phyloP scores from a whole-genome alignment of 2,888 invertebrate species.

The Myopa tessellatipennis region DNA sequence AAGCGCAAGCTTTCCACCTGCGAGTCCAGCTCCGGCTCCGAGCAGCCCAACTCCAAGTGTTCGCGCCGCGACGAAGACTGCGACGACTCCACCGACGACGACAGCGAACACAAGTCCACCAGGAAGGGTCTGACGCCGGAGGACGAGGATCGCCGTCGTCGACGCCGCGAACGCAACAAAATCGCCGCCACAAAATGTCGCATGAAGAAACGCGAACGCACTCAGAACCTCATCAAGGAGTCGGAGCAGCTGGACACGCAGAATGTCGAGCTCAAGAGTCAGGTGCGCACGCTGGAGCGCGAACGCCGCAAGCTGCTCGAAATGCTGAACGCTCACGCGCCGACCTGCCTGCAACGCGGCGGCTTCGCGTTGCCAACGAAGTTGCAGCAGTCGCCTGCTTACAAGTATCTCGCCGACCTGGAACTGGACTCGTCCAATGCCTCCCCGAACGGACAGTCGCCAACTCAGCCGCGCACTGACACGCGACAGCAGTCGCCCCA shows the following conservation, averaged over 20 bases:
- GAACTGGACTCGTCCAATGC: slow-evolving; percentile 55
- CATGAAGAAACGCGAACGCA: slow-evolving; percentile 91
- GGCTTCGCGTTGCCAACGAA: slow-evolving; percentile 64
- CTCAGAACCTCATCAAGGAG: slow-evolving; percentile 86
- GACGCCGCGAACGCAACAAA: slow-evolving; percentile 91
- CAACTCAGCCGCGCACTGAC: neutral
- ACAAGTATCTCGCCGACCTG: slow-evolving; percentile 63
- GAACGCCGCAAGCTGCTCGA: slow-evolving; percentile 83
- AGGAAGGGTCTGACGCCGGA: slow-evolving; percentile 80
- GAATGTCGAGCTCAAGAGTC: slow-evolving; percentile 84
- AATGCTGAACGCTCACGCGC: slow-evolving; percentile 81
- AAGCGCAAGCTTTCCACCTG: slow-evolving; percentile 83
- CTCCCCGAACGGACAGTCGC: slow-evolving; percentile 17
- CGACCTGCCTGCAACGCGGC: slow-evolving; percentile 73
- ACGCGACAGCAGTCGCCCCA: slow-evolving; percentile 43
- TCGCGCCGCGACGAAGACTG: slow-evolving; percentile 65
- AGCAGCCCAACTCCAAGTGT: slow-evolving; percentile 68
- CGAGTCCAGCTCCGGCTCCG: slow-evolving; percentile 70
- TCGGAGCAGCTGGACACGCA: slow-evolving; percentile 87
- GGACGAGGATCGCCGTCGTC: slow-evolving; percentile 87
- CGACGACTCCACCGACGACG: slow-evolving; percentile 68
- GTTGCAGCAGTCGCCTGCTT: slow-evolving; percentile 64
- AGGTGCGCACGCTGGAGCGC: slow-evolving; percentile 84
- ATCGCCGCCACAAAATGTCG: slow-evolving; percentile 95
- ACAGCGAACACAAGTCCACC: slow-evolving; percentile 70